These are phyloP conservation scores for Macrosiphum euphorbiae DNA, from an alignment of 2,888 invertebrate genomes.

Conservation along the genomic window DNA sequence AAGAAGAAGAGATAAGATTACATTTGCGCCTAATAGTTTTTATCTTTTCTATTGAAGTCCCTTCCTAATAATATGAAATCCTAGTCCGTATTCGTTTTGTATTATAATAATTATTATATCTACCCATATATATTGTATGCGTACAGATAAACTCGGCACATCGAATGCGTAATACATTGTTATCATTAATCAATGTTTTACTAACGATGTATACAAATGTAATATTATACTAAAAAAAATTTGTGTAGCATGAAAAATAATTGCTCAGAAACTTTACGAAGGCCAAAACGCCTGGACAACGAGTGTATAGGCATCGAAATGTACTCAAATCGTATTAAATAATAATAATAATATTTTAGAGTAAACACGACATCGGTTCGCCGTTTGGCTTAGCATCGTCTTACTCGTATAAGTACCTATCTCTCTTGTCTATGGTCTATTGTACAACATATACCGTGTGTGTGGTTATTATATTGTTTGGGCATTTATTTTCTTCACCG, in stretches of 20 bases:
- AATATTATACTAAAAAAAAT: background rate
- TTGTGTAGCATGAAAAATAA: background rate
- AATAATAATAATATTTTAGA: background rate
- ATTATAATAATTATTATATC: background rate
- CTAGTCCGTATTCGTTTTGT: background rate
- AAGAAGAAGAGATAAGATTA: conserved; percentile 48
- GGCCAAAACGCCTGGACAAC: conserved; percentile 42
- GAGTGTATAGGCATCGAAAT: conserved; percentile 49
- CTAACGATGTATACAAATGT: background rate
- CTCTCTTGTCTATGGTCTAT: background rate
- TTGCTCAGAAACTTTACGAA: background rate
- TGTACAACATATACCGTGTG: background rate
- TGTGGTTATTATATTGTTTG: background rate
- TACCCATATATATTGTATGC: background rate
- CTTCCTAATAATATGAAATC: conserved; percentile 30
- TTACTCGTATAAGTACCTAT: background rate
- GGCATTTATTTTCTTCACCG: background rate
- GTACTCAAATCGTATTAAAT: background rate
- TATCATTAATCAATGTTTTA: conserved; percentile 47
- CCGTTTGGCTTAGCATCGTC: background rate
- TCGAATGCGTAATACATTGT: conserved; percentile 53
- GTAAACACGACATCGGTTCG: background rate
- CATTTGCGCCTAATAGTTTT: conserved; percentile 39
- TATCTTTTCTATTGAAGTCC: conserved; percentile 1
- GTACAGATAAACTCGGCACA: conserved; percentile 38